These are phyloP conservation scores for Myotis findleyi DNA, from an alignment of 2,797 vertebrate genomes.

Conservation along the genomic window DNA sequence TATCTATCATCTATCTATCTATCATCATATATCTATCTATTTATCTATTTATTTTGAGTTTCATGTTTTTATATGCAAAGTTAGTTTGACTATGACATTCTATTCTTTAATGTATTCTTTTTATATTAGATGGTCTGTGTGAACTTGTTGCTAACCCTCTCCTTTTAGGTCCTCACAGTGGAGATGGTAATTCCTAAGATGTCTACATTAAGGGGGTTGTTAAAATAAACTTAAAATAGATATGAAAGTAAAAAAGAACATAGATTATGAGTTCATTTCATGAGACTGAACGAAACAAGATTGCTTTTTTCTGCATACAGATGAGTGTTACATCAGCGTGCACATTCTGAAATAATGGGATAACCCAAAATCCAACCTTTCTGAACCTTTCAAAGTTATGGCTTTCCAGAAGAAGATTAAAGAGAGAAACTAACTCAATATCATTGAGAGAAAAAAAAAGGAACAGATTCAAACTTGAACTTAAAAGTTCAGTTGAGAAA, in stretches of 20 bases:
- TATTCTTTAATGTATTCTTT: not conserved
- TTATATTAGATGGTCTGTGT: not conserved
- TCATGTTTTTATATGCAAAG: not conserved
- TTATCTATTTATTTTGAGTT: not conserved
- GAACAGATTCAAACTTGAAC: constrained; percentile 19
- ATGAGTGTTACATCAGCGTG: not conserved
- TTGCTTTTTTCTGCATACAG: not conserved
- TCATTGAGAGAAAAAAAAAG: not conserved
- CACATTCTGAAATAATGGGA: not conserved
- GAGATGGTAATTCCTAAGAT: not conserved
- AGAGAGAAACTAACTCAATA: constrained; percentile 48
- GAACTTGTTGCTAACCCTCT: not conserved
- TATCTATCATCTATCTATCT: not conserved
- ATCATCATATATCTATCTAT: not conserved
- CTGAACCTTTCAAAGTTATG: constrained; percentile 55
- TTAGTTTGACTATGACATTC: constrained; percentile 10
- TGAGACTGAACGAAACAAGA: not conserved
- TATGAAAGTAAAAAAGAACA: not conserved
- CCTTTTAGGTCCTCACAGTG: not conserved
- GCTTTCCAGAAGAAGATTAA: constrained; percentile 46
- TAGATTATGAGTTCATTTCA: not conserved
- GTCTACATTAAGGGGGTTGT: not conserved
- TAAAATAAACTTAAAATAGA: constrained; percentile 3
- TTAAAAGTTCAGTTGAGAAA: constrained; percentile 61
- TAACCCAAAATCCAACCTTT: constrained; percentile 18